Base-by-base conservation (phyloP, 2,888 invertebrate species). In the Pandemis corylana region DNA sequence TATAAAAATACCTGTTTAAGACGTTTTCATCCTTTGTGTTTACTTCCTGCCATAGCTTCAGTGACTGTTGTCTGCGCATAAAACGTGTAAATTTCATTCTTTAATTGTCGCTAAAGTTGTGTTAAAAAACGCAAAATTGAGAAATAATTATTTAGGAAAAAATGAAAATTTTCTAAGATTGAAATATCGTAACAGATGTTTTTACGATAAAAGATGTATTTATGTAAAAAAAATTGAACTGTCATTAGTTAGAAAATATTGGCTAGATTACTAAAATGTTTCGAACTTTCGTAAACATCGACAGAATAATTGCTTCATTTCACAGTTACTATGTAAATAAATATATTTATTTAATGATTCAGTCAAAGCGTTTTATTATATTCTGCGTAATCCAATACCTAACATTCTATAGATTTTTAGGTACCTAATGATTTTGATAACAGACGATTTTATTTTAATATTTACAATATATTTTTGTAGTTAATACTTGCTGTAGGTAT, bases 271-370 rank as follows among this genome's bases (percentile, higher is more conserved):
- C 62, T 77, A 84, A 20, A 82, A 84, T 80, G 82, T 83, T 86
- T 87, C 78, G 78, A 84, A 85, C 79, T 87, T 84, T 89, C 87
- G 83, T 86, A 83, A 87, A 91, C 91, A 93, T 92, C 91, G 91
- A 93, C 90, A 86, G 86, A 89, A 83, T 87, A 86, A 86, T 85
- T 84, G 84, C 88, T 91, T 92, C 84, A 89, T 89, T 91, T 91
- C 85, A 87, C 86, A 87, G 92, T 93, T 93, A 89, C 84, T 84
- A 77, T 94, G 94, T 94, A 94, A 92, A 94, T 94, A 94, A 94
- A 93, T 93, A 94, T 94, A 93, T 94, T 94, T 94, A 94, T 94
- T 94, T 94, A 93, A 94, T 87, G 89, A 93, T 90, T 91, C 89
- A 75, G 76, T 67, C 69, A 71, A 74, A 80, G 80, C 84, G 85